Base-by-base conservation (phyloP, 2,113 vertebrate species). In the Dicaeum eximium region DNA sequence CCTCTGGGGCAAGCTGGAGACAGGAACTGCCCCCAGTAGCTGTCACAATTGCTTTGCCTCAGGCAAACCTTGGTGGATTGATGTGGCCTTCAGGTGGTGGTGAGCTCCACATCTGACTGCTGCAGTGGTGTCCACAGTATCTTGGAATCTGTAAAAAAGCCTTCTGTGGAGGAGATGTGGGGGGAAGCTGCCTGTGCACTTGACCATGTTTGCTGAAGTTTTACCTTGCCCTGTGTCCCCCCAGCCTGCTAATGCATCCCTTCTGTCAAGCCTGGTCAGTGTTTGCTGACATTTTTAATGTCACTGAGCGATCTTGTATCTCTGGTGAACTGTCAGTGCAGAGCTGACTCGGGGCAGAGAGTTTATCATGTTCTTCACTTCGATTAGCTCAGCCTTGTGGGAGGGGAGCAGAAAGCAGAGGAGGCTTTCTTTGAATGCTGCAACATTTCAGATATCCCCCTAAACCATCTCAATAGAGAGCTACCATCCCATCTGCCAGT, bases 211-310 rank as follows among this genome's bases (percentile, higher is more conserved):
- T 84, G 77, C 86, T 91, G 86, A 97, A 95, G 72, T 95, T 96
- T 97, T 91, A 94, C 83, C 80, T 92, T 92, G 83, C 83, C 72
- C 80, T 64, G 4, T 77, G 31, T 25, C 83, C 60, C 92, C 81
- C 87, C 54, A 70, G 91, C 97, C 73, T 90, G 77, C 77, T 94
- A 91, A 93, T 80, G 65, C 83, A 79, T 88, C 88, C 92, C 75
- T 83, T 92, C 96, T 1, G 5, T 96, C 96, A 96, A 91, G 96
- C 80, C 72, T 61, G 94, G 94, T 93, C 48, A 15, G 83, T 95
- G 96, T 94, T 97, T 97, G 92, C 95, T 97, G 97, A 97, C 95
- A 97, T 97, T 98, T 98, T 96, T 97, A 97, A 97, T 97, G 96
- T 97, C 97, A 93, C 92, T 96, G 97, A 98, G 94, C 95, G 94